Percentiles rank a stretch among this genome's conserved stretches.
Evolutionary conservation across 2,797 vertebrate species (phyloP).

Genomic region (Ptychobarbus kaznakovi): DNA sequence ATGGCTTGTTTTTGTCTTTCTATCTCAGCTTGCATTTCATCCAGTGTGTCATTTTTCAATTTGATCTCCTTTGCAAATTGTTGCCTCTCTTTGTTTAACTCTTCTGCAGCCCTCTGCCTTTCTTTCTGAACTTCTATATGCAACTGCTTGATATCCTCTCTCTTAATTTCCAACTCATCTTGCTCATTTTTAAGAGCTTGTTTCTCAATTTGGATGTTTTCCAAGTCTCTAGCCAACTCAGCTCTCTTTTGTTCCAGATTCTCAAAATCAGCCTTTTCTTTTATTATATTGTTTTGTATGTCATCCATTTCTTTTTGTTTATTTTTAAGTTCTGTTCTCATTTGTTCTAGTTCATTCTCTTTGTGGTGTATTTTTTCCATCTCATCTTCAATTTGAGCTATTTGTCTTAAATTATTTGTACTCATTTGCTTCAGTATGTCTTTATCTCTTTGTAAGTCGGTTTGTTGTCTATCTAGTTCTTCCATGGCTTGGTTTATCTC

Average conservation of each 20-base stretch:
- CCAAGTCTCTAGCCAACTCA: constrained; percentile 13
- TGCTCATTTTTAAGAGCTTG: constrained; percentile 31
- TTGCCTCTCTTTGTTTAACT: constrained; percentile 17
- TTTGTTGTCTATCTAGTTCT: constrained; percentile 23
- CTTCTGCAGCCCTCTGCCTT: background rate
- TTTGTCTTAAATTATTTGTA: constrained; percentile 10
- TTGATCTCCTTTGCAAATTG: constrained; percentile 17
- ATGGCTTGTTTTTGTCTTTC: constrained; percentile 13
- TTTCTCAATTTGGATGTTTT: constrained; percentile 17
- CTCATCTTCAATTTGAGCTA: background rate
- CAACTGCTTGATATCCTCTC: background rate
- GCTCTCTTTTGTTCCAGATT: constrained; percentile 12
- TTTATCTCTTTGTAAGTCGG: background rate
- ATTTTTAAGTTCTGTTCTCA: constrained; percentile 19
- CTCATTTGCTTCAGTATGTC: constrained; percentile 18
- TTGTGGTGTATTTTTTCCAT: constrained; percentile 1
- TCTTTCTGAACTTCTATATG: constrained; percentile 21
- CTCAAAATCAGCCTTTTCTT: constrained; percentile 10
- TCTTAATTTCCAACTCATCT: constrained; percentile 13
- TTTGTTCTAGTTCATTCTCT: background rate
- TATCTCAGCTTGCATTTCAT: constrained; percentile 18
- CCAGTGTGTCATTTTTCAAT: constrained; percentile 28
- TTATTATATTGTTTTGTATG: background rate
- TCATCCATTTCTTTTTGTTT: constrained; percentile 33
- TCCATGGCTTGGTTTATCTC: background rate